Conservation (phyloP, 1,140 invertebrate species). For the Lepidurus packardi region DNA sequence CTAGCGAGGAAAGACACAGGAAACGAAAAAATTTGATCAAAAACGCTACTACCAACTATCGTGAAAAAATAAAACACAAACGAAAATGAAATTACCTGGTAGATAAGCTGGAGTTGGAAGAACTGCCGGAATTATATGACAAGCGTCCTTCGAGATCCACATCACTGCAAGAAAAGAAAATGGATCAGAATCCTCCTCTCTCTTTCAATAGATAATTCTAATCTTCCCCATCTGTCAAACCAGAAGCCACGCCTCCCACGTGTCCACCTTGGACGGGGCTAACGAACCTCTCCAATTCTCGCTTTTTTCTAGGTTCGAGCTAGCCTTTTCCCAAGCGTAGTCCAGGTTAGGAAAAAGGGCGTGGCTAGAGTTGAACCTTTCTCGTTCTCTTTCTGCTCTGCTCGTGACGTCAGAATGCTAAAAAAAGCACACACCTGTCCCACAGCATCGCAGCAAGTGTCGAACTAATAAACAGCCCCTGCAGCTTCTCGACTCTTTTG, state of each 20-base stretch:
- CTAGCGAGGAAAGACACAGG: constrained; percentile 37
- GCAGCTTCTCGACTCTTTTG: background rate
- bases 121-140: constrained; percentile 52
- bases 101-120: constrained; percentile 55
- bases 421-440: constrained; percentile 26
- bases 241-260: background rate
- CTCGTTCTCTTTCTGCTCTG: background rate
- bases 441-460: constrained; percentile 17
- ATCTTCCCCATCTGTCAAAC: background rate
- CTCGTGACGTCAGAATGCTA: constrained; percentile 12
- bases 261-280: background rate
- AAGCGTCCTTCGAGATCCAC: constrained; percentile 46
- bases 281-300: background rate
- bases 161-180: constrained; percentile 47
- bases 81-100: constrained; percentile 46
- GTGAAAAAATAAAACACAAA: constrained; percentile 2
- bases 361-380: background rate
- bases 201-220: background rate
- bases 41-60: constrained; percentile 1
- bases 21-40: constrained; percentile 30
- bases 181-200: no score
- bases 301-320: background rate
- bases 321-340: background rate
- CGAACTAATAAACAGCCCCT: constrained; percentile 5
- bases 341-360: background rate